Base-by-base conservation (phyloP, 2,888 invertebrate species). In the Buathra laborator region DNA sequence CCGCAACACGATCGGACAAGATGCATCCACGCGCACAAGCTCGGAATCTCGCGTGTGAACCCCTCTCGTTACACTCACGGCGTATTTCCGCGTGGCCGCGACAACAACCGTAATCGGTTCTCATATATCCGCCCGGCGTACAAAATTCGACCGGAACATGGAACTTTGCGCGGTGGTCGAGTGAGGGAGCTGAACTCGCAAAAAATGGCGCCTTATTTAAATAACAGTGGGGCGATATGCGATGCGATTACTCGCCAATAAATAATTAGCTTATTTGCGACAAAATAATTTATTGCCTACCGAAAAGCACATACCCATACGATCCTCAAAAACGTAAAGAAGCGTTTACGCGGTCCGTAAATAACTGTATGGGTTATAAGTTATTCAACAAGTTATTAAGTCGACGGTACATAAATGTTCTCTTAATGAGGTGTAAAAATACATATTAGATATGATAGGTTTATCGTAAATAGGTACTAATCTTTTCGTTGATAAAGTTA, bases 391-490 rank as follows among this genome's bases (percentile, higher is more conserved):
- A 56, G 66, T 53, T 56, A 66, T 53, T 76, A 62, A 64, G 79
- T 75, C 59, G 74, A 79, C 68, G 64, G 64, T 83, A 83, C 74
- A 48, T 83, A 70, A 32, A 75, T 75, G 32, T 75, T 78, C 24
- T 62, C 72, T 19, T 67, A 79, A 59, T 64, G 74, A 68, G 53
- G 79, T 83, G 79, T 64, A 83, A 83, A 83, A 83, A 83, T 83
- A 83, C 67, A 19, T 75, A 66, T 37, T 64, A 64, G 56, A 82
- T 82, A 77, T 77, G 66, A 53, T 51, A 64, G 12, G 64, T 82
- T 64, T 79, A 70, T 83, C 75, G 62, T 79, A 79, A 62, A 70
- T 56, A 59, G 51, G 37, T 48, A 46, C 29, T 46, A 46, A n/a
- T 70, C 37, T 53, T 46, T 77, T 79, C 72, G 48, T 72, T 66